Percentiles rank a stretch among this genome's conserved stretches.
Evolutionary conservation across 2,888 invertebrate genomes (phyloP).

Genomic region (Pterostichus madidus): DNA sequence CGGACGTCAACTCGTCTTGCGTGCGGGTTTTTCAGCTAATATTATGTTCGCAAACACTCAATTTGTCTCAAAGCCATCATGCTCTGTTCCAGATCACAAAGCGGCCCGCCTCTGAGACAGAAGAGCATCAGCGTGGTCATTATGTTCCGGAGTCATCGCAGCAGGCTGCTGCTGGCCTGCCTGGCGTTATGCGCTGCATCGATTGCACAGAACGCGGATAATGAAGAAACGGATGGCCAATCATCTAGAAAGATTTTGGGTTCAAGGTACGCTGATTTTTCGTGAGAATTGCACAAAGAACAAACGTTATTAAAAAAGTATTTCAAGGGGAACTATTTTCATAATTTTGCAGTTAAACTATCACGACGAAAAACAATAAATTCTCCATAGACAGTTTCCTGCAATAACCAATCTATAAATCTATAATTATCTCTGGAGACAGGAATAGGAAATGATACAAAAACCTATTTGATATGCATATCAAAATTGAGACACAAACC

Average conservation of each 20-base stretch:
- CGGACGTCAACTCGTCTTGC: constrained; percentile 7
- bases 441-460: constrained; percentile 32
- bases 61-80: constrained; percentile 24
- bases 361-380: neutral
- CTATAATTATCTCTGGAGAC: neutral
- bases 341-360: too few relatives aligned
- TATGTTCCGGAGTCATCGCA: constrained; percentile 10
- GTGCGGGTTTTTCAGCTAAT: constrained; percentile 33
- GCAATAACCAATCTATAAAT: neutral
- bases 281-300: constrained; percentile 5
- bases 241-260: constrained; percentile 81
- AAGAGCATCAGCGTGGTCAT: constrained; percentile 14
- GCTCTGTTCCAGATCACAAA: constrained; percentile 36
- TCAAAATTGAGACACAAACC: constrained; percentile 35
- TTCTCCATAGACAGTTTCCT: neutral
- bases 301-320: neutral
- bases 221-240: constrained; percentile 75
- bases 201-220: constrained; percentile 57
- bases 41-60: constrained; percentile 34
- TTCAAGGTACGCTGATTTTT: constrained; percentile 77
- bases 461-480: constrained; percentile 11
- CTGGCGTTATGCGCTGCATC: constrained; percentile 65
- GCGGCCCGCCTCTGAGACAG: neutral
- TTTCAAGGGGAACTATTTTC: too few relatives aligned
- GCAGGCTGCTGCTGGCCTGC: constrained; percentile 47